These are phyloP conservation scores for Propithecus deckenii DNA, from an alignment of 2,797 vertebrate species.

Conservation along the genomic window DNA sequence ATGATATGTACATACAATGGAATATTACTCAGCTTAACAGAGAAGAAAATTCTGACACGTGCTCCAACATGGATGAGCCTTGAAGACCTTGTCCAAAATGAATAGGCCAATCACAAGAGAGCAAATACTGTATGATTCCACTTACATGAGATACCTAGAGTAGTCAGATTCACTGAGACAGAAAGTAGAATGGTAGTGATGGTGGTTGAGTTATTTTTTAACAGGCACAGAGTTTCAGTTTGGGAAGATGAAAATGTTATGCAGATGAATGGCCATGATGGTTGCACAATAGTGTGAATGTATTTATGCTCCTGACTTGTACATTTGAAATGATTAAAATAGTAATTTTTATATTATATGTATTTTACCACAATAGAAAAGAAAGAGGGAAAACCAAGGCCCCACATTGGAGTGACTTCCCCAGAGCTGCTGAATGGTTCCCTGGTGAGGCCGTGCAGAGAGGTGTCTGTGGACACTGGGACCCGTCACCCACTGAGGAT, in stretches of 20 bases:
- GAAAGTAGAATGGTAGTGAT: neutral
- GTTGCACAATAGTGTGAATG: neutral
- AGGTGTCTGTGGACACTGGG: fast-evolving
- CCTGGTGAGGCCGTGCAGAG: neutral
- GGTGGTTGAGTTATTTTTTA: neutral
- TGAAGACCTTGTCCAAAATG: neutral
- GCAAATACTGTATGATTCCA: neutral
- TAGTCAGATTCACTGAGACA: neutral
- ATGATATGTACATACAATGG: too few species aligned
- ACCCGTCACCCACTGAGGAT: neutral
- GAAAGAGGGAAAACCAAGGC: neutral
- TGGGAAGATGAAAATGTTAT: neutral
- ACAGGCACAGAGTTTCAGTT: neutral
- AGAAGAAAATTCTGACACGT: neutral
- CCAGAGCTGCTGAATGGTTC: neutral
- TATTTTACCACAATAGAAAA: neutral
- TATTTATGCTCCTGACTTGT: neutral
- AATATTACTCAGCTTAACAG: neutral
- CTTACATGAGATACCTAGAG: neutral
- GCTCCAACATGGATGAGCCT: neutral
- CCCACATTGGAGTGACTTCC: neutral
- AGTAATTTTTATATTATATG: neutral
- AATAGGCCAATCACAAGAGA: neutral
- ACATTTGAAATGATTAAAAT: neutral
- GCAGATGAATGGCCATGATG: neutral